phyloP scores from a whole-genome alignment of 2,797 vertebrate genomes.

The Takifugu ocellatus region DNA sequence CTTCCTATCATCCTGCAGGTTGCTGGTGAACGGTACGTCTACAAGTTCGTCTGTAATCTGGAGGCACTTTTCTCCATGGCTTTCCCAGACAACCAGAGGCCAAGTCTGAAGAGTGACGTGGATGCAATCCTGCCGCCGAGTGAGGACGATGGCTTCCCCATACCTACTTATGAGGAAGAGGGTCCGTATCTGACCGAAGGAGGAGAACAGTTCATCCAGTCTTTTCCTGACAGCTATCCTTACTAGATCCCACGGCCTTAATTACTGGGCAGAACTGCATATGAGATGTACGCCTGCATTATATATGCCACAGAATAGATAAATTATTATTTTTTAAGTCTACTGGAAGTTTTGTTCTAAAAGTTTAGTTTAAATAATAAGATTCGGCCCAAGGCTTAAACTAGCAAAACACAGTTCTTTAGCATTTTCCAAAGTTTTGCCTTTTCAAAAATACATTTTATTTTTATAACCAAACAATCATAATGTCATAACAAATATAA shows the following conservation, averaged over 20 bases:
- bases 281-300: background rate
- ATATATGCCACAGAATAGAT: background rate
- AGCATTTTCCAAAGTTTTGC: background rate
- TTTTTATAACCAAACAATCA: background rate
- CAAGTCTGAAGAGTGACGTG: slow-evolving; percentile 85
- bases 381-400: too few species aligned
- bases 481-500: background rate
- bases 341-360: background rate
- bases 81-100: slow-evolving; percentile 90
- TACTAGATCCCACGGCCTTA: slow-evolving; percentile 71
- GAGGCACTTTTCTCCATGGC: slow-evolving; percentile 95
- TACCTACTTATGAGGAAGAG: slow-evolving; percentile 84
- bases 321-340: background rate
- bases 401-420: background rate
- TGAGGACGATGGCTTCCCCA: slow-evolving; percentile 84
- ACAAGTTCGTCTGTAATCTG: slow-evolving; percentile 93
- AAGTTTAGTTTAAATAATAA: background rate
- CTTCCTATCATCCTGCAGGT: slow-evolving; percentile 70
- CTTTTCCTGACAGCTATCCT: slow-evolving; percentile 82
- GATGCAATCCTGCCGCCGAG: slow-evolving; percentile 68
- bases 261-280: slow-evolving; percentile 37
- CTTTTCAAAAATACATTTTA: background rate
- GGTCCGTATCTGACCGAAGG: slow-evolving; percentile 80
- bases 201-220: slow-evolving; percentile 74
- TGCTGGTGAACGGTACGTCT: slow-evolving; percentile 91